Base-by-base conservation (phyloP, 1,140 invertebrate genomes). In the Araneus ventricosus region DNA sequence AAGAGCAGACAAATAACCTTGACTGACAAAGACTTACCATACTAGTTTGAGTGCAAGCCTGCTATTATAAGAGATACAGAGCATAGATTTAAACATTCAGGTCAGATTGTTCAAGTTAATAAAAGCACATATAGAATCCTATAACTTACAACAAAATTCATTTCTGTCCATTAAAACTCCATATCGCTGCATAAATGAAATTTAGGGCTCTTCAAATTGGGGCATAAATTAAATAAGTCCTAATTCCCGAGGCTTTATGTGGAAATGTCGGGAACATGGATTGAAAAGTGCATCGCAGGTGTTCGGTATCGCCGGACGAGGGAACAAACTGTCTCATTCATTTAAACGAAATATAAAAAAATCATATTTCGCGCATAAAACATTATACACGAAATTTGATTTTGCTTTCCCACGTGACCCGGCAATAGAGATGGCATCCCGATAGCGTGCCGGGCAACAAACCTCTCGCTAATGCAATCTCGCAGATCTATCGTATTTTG, bases 351-450 rank as follows among this genome's bases (percentile, higher is more conserved):
- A 88, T 41, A 88, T 39, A 52, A 37, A 61, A 88, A 75, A 88
- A 70, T 17, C 34, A 20, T 75, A 88, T 67, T 41, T 63, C 87
- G n/a, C 63, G 20, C 37, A 70, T 88, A 70, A 88, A 88, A 88
- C 41, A 63, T 70, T 88, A 70, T 57, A 24, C 39, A 70, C 61
- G 8, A 61, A 85, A 84, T 84, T 84, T 84, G 59, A 86, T 92
- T 92, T 63, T 24, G 17, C 80, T 59, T 92, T 92, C 90, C 79
- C 90, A 92, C 90, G 82, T 80, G 90, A 61, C 79, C 45, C 27
- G n/a, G 30, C 8, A 52, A 57, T 67, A 10, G 90, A 92, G 80
- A 92, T 84, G 52, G n/a, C 79, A 52, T 34, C 37, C 45, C 24
- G 57, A 84, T 59, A 61, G 24, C 89, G 22, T 22, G 37, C 41